A percentile compares a stretch with the other conserved stretches of the same genome.
phyloP scores from a whole-genome alignment of 1,140 invertebrate genomes.

The Calephelis nemesis region DNA sequence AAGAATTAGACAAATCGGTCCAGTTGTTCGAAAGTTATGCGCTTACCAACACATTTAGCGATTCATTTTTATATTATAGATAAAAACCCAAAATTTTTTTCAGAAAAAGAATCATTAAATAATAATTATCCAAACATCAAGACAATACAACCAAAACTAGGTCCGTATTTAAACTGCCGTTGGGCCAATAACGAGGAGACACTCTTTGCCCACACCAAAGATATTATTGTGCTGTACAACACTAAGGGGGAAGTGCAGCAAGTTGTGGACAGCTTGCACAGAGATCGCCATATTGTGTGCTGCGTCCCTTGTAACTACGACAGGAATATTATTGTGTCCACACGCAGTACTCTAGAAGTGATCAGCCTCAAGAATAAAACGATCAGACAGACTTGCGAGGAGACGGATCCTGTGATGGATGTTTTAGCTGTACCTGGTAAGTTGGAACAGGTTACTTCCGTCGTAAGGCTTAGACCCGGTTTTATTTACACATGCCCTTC shows the following conservation, averaged over 20 bases:
- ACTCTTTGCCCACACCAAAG: conserved; percentile 54
- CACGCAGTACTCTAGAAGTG: conserved; percentile 43
- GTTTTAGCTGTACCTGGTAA: conserved; percentile 58
- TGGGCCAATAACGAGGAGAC: conserved; percentile 62
- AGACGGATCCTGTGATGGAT: conserved; percentile 49
- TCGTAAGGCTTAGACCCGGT: too few relatives aligned
- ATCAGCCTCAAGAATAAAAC: conserved; percentile 53
- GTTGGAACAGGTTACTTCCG: conserved; percentile 9
- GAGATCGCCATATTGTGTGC: conserved; percentile 48
- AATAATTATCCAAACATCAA: conserved; percentile 48
- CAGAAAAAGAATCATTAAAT: conserved; percentile 55
- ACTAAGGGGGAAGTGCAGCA: conserved; percentile 41
- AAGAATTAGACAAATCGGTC: too few relatives aligned
- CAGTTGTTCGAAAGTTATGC: too few relatives aligned
- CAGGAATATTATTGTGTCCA: conserved; percentile 47
- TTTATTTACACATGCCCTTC: too few relatives aligned
- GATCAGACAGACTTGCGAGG: conserved; percentile 42
- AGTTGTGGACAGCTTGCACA: conserved; percentile 48
- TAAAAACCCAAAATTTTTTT: too few relatives aligned
- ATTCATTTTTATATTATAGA: too few relatives aligned
- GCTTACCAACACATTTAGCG: too few relatives aligned
- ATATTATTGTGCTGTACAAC: conserved; percentile 52
- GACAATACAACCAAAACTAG: conserved; percentile 46
- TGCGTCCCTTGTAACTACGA: conserved; percentile 59
- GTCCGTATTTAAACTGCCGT: conserved; percentile 52